Evolutionary conservation across 2,113 vertebrate genomes (phyloP), one percentile per base, ranked within the genome.

Genomic region (Cryptomyrus ogoouensis): DNA sequence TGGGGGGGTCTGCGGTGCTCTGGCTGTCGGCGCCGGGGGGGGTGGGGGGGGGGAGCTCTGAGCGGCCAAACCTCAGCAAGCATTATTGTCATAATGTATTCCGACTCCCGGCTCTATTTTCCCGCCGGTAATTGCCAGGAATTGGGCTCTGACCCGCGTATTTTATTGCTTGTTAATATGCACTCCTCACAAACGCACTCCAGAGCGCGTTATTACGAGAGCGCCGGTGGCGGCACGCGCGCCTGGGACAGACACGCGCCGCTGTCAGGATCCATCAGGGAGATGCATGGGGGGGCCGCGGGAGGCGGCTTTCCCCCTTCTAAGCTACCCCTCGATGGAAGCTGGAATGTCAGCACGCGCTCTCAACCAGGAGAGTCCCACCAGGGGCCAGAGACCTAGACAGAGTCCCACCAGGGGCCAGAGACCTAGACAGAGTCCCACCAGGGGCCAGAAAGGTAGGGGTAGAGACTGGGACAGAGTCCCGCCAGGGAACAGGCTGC

Each of bases 121-220:
- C 77, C 56, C 13, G 53, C 58, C 46, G 77, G 90, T 91, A 91
- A 91, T 91, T 91, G 90, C 58, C 27, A 15, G 19, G 88, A 87
- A 91, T 91, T 91, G 88, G 53, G 90, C 90, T 70, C 47, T 91
- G 90, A 91, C 90, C 90, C 88, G 17, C 66, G 90, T 84, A 44
- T 91, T 91, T 91, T 91, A 91, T 89, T 70, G 90, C 90, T 91
- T 91, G 90, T 91, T 91, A 91, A 89, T 89, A 91, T 91, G 90
- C 90, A 74, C 90, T 89, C 42, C 80, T 91, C 88, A 53, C 53
- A 89, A 77, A 74, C 58, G 44, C 90, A 86, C 83, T 58, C 74
- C n/a, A 35, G 53, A 74, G 87, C 53, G 10, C 46, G 39, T 91
- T 91, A 91, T 42, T 49, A 44, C 0, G 80, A 50, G 46, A 52